Percentiles rank a stretch among this genome's conserved stretches.
Conservation (phyloP, 2,797 vertebrate genomes). For the Stomatorhinus walkeri region DNA sequence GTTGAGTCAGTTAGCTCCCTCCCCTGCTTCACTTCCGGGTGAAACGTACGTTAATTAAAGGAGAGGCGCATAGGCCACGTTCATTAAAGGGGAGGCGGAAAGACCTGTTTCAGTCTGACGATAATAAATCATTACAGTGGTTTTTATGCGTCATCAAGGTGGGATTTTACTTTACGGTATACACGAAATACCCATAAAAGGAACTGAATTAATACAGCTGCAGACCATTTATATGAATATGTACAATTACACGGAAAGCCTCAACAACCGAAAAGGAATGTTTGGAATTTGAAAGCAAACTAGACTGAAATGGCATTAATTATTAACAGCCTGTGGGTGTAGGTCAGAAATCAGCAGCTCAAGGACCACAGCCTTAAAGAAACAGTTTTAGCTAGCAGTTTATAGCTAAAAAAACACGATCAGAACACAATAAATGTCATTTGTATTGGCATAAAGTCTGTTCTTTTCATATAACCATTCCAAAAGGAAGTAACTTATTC, state of each 20-base stretch:
- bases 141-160: neutral
- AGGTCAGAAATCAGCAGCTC: neutral
- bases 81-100: neutral
- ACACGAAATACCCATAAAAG: neutral
- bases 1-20: neutral
- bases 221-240: neutral
- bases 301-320: neutral
- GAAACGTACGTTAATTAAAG: slow-evolving; percentile 17
- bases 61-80: neutral
- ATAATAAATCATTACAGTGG: neutral
- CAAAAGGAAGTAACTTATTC: neutral
- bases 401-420: neutral
- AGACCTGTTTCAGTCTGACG: neutral
- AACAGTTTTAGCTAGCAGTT: neutral
- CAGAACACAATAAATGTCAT: neutral
- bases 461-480: neutral
- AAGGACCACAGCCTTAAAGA: neutral
- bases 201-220: neutral
- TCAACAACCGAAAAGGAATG: neutral
- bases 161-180: neutral
- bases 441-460: neutral
- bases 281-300: neutral
- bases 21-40: slow-evolving; percentile 25
- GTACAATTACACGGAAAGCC: neutral
- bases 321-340: neutral